Evolutionary conservation across 2,888 invertebrate species (phyloP).

Genomic region (Crepidodera aurea): DNA sequence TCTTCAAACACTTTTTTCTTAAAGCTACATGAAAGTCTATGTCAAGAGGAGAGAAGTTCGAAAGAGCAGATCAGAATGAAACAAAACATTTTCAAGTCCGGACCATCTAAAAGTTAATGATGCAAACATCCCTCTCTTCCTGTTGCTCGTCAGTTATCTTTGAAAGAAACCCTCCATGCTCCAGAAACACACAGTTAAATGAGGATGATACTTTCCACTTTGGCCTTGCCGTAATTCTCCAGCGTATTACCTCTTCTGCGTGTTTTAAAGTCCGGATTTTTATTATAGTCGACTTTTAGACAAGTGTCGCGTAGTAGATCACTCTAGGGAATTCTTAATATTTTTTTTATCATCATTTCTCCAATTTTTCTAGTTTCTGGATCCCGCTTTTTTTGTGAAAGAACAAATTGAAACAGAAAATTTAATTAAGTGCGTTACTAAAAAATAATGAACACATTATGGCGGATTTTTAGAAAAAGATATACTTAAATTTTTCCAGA

Average conservation of each 20-base stretch:
- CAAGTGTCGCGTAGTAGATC: constrained; percentile 7
- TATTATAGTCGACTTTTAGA: constrained; percentile 18
- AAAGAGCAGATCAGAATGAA: too few species aligned
- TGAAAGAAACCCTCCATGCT: constrained; percentile 26
- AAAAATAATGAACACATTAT: too few species aligned
- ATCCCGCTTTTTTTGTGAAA: too few species aligned
- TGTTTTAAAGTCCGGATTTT: constrained; percentile 24
- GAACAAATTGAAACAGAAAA: too few species aligned
- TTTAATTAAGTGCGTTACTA: too few species aligned
- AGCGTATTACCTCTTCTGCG: constrained; percentile 19
- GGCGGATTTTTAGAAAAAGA: too few species aligned
- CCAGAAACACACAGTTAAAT: constrained; percentile 28
- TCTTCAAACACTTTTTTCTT: too few species aligned
- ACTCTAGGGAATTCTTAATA: constrained; percentile 20
- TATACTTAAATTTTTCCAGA: too few species aligned
- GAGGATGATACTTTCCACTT: constrained; percentile 26
- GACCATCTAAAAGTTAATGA: constrained; percentile 21
- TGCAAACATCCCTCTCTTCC: constrained; percentile 16
- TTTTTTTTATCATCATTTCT: not conserved
- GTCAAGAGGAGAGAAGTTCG: too few species aligned
- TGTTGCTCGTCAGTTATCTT: constrained; percentile 31
- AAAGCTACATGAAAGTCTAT: too few species aligned
- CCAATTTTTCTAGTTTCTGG: too few species aligned
- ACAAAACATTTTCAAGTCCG: too few species aligned
- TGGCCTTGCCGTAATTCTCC: constrained; percentile 27